These are phyloP conservation scores for Aurelia coerulea DNA, from an alignment of 30 jellyfish, hydroid and myxozoan species.

Conservation along the genomic window DNA sequence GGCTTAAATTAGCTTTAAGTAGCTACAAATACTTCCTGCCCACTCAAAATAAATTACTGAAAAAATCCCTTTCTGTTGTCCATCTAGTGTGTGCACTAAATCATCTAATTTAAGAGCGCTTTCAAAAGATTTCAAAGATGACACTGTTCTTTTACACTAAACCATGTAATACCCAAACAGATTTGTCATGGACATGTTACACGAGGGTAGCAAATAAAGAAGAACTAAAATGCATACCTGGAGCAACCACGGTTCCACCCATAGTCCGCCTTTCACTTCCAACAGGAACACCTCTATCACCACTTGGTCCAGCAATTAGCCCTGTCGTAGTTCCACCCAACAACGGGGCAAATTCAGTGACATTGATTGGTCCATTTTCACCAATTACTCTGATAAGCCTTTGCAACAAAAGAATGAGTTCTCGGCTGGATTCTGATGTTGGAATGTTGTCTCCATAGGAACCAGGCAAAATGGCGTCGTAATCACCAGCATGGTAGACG, in stretches of 20 bases:
- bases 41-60: too few relatives aligned
- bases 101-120: too few relatives aligned
- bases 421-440: constrained; percentile 89
- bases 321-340: constrained; percentile 51
- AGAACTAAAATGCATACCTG: too few relatives aligned
- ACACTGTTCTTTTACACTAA: too few relatives aligned
- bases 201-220: too few relatives aligned
- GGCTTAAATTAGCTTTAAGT: too few relatives aligned
- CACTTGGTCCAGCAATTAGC: constrained; percentile 29
- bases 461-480: constrained; percentile 82
- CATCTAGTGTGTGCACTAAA: too few relatives aligned
- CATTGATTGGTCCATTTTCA: constrained; percentile 81
- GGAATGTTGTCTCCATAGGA: constrained; percentile 93
- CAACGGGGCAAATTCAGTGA: constrained; percentile 36
- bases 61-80: too few relatives aligned
- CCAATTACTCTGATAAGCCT: constrained; percentile 83
- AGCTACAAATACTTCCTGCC: too few relatives aligned
- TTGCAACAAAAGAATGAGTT: constrained; percentile 82
- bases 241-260: background rate
- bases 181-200: too few relatives aligned
- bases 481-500: constrained; percentile 85
- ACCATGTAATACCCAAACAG: too few relatives aligned
- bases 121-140: too few relatives aligned
- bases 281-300: constrained; percentile 45
- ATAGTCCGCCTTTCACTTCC: constrained; percentile 32